Evolutionary conservation across 1,140 invertebrate species (phyloP), one percentile per base, ranked within the genome.

Genomic region (Brachionus angularis): DNA sequence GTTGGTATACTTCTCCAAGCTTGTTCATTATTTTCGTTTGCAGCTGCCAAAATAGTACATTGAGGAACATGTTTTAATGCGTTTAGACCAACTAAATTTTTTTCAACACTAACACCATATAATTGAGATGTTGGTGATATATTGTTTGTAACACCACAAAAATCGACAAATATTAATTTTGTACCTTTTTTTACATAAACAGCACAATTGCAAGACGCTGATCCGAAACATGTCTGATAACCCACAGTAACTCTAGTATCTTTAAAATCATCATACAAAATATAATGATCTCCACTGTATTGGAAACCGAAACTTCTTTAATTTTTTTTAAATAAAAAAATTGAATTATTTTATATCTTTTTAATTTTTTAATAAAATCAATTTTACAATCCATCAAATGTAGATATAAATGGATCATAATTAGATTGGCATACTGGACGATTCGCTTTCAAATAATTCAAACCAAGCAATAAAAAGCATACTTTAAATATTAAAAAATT

Each of bases 111-210:
- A 21, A 58, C 53, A 39, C 33, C 53, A 14, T 58, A 58, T 23
- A 58, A 23, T 23, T 39, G 21, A 10, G 53, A 39, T 2, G 34
- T 39, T 39, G 53, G 53, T 23, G 33, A 39, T 23, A 12, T 25
- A 23, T 58, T 39, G 18, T 21, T 39, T 16, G 33, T 5, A 34
- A 55, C 52, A 34, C 36, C 36, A 33, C 53, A 58, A 39, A 58
- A 58, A 58, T 58, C 53, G n/a, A 58, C 53, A 58, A 58, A 58
- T 7, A 58, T 25, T 10, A 58, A 25, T 58, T 39, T 58, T 42
- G 7, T 58, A 5, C 25, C 23, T 42, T 58, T 58, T 58, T 58
- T 18, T 1, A 58, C 7, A n/a, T 58, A 58, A 14, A 58, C 14
- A 12, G 53, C 53, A 23, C 53, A 58, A 39, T 58, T 58, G n/a